Evolutionary conservation across 2,113 vertebrate genomes (phyloP).

Genomic region (Bufo bufo): DNA sequence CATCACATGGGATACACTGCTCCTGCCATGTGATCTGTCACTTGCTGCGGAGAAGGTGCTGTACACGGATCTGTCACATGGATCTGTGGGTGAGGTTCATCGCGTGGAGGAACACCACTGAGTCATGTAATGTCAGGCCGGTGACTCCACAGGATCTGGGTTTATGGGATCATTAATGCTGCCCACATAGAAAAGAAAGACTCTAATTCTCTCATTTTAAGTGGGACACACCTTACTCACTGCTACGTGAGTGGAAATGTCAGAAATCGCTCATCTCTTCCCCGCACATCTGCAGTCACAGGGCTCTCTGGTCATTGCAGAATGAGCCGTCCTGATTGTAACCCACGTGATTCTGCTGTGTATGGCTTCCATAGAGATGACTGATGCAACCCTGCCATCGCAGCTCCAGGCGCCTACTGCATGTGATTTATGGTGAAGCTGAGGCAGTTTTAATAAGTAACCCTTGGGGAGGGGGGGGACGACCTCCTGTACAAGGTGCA

Average conservation of each 20-base stretch:
- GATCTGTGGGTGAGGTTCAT: slow-evolving; percentile 41
- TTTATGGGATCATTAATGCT: background rate
- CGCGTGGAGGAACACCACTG: slow-evolving; percentile 15
- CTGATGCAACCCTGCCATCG: background rate
- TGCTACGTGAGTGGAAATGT: background rate
- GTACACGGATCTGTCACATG: slow-evolving; percentile 29
- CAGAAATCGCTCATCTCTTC: slow-evolving; percentile 1
- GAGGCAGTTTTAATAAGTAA: background rate
- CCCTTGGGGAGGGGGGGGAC: background rate
- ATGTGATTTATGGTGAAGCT: background rate
- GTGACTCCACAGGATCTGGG: slow-evolving; percentile 16
- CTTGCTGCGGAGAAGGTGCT: slow-evolving; percentile 13
- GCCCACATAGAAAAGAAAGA: slow-evolving; percentile 25
- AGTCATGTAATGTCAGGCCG: slow-evolving; percentile 35
- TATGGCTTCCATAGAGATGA: background rate
- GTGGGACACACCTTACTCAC: background rate
- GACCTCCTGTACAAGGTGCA: background rate
- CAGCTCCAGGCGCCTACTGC: background rate
- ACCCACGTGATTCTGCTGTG: background rate
- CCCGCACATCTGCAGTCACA: background rate
- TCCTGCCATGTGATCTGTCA: slow-evolving; percentile 38
- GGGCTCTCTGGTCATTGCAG: too few relatives aligned
- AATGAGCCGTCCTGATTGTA: background rate
- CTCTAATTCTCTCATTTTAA: background rate
- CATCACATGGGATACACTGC: slow-evolving; percentile 27